Evolutionary conservation across 2,888 invertebrate genomes (phyloP).

Genomic region (Bugula neritina): DNA sequence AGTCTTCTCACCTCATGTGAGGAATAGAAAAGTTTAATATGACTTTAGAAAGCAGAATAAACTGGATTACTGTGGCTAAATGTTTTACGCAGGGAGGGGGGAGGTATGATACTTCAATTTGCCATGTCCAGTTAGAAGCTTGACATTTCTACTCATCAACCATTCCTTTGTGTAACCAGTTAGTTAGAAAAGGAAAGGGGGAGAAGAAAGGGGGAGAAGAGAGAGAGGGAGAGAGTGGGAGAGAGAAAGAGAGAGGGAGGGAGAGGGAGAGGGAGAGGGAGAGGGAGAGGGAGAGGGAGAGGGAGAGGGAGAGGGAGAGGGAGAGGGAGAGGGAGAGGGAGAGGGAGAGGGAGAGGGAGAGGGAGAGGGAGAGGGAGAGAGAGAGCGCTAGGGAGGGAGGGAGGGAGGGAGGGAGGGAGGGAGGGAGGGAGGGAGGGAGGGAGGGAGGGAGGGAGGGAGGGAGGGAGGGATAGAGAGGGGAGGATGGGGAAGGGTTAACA

Average conservation of each 20-base stretch:
- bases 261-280: conserved; percentile 5
- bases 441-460: conserved; percentile 27
- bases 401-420: conserved; percentile 2
- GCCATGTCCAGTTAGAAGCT: no score
- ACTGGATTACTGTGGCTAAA: no score
- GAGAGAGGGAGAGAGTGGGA: no score
- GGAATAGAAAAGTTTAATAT: no score
- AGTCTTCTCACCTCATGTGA: no score
- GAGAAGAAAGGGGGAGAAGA: not conserved
- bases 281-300: not conserved
- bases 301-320: not conserved
- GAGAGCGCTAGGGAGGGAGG: no score
- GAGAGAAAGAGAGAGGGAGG: not conserved
- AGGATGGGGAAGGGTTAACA: not conserved
- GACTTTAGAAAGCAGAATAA: no score
- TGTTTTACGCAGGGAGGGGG: no score
- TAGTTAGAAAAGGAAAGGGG: not conserved
- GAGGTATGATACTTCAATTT: no score
- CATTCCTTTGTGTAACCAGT: no score
- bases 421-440: not conserved
- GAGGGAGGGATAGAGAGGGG: conserved; percentile 20
- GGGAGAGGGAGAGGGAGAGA: not conserved
- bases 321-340: not conserved
- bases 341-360: not conserved
- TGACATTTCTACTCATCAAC: no score